Evolutionary conservation across 2,797 vertebrate genomes (phyloP).

Genomic region (Sarcophilus harrisii): DNA sequence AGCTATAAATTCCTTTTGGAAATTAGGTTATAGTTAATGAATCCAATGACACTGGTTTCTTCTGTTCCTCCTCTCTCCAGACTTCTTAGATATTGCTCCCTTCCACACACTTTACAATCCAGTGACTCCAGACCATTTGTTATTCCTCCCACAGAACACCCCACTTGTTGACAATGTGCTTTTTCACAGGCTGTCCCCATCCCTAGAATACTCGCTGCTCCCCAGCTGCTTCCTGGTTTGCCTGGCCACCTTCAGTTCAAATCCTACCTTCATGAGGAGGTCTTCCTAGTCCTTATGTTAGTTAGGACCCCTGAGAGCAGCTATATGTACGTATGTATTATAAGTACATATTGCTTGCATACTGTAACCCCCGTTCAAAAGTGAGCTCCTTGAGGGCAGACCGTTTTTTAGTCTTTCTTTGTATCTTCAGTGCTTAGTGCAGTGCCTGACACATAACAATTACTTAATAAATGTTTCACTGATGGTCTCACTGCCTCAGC

Average conservation of each 20-base stretch:
- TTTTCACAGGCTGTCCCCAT: not conserved
- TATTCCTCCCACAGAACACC: not conserved
- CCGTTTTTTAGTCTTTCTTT: too few relatives aligned
- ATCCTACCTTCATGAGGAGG: not conserved
- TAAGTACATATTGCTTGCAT: not conserved
- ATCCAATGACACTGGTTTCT: not conserved
- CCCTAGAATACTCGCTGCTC: not conserved
- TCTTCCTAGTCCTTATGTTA: not conserved
- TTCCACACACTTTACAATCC: not conserved
- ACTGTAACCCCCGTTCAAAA: too few relatives aligned
- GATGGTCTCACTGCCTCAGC: too few relatives aligned
- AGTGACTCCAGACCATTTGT: not conserved
- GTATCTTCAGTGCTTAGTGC: too few relatives aligned
- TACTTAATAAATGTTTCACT: too few relatives aligned
- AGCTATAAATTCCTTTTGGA: not conserved
- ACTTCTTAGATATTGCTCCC: not conserved
- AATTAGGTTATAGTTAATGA: not conserved
- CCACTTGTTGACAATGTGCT: not conserved
- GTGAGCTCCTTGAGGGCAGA: too few relatives aligned
- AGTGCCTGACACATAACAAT: too few relatives aligned
- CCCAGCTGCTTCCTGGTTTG: not conserved
- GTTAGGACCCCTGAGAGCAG: not conserved
- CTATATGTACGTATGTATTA: not conserved
- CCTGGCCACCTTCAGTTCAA: not conserved
- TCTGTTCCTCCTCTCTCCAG: not conserved